A percentile compares a stretch with the other conserved stretches of the same genome.
Conservation (phyloP, 2,113 vertebrate species). For the Prochilodus magdalenae region DNA sequence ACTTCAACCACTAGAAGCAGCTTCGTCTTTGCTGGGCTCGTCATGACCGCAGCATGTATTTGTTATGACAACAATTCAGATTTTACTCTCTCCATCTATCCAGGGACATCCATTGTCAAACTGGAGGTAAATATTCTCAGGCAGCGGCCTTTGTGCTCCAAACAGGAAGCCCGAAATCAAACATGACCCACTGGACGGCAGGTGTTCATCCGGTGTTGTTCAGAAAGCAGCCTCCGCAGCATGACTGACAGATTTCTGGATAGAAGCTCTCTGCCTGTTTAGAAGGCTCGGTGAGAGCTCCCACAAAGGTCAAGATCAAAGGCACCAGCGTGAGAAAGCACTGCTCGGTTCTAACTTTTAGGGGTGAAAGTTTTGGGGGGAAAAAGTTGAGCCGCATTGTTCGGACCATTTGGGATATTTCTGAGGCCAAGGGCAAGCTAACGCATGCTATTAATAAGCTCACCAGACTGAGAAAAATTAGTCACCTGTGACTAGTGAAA, state of each 20-base stretch:
- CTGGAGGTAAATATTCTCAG: neutral
- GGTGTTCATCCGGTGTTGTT: neutral
- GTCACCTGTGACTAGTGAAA: too few relatives aligned
- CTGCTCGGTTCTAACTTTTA: neutral
- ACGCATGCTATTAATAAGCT: too few relatives aligned
- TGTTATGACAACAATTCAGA: neutral
- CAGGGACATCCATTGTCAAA: too few relatives aligned
- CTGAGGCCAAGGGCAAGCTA: too few relatives aligned
- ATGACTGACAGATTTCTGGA: neutral
- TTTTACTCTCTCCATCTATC: neutral
- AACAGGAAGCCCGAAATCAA: neutral
- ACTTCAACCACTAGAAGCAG: neutral
- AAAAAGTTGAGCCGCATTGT: too few relatives aligned
- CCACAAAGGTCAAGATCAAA: slow-evolving; percentile 2
- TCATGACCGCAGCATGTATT: neutral
- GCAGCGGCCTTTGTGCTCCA: neutral
- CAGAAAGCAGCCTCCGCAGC: neutral
- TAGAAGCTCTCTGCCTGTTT: slow-evolving; percentile 3
- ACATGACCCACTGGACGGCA: neutral
- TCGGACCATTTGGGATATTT: too few relatives aligned
- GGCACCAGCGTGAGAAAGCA: neutral
- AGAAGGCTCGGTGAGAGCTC: neutral
- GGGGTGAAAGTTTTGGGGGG: neutral
- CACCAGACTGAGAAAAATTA: too few relatives aligned
- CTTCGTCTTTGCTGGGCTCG: neutral